Conservation (phyloP, 2,113 vertebrate species). For the Neoarius graeffei region DNA sequence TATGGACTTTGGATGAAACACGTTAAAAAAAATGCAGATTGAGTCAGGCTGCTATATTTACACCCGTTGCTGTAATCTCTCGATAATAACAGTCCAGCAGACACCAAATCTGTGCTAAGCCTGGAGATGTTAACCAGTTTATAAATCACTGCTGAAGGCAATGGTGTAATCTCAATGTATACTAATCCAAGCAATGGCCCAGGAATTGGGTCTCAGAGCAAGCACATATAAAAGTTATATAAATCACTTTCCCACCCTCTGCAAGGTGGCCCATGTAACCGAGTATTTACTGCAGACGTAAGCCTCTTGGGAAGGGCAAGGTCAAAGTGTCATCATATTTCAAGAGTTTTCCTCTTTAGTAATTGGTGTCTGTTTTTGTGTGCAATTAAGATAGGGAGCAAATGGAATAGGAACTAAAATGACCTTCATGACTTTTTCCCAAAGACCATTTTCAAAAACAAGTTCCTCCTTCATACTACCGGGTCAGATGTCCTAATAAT, state of each 20-base stretch:
- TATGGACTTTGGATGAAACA: neutral
- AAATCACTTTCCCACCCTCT: slow-evolving; percentile 21
- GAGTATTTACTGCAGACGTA: slow-evolving; percentile 24
- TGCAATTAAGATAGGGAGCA: neutral
- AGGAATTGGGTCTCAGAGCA: neutral
- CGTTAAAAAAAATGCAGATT: neutral
- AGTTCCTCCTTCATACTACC: neutral
- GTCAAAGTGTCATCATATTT: neutral
- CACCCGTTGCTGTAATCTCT: slow-evolving; percentile 6
- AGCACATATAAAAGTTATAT: neutral
- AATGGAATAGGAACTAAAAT: neutral
- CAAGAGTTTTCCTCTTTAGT: neutral
- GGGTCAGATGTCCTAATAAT: neutral
- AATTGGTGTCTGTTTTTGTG: neutral
- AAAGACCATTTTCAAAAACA: neutral
- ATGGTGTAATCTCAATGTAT: slow-evolving; percentile 28
- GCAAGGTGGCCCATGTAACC: slow-evolving; percentile 19
- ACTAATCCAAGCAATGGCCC: slow-evolving; percentile 2
- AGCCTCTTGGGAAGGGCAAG: neutral
- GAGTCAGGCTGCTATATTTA: slow-evolving; percentile 26
- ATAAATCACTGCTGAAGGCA: slow-evolving; percentile 17
- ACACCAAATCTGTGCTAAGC: slow-evolving; percentile 21
- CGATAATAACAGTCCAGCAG: neutral
- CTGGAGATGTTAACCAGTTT: slow-evolving; percentile 15
- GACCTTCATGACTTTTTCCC: neutral